Percentiles rank a stretch among this genome's conserved stretches.
Evolutionary conservation across 2,113 vertebrate genomes (phyloP).

Genomic region (Eclectus roratus): DNA sequence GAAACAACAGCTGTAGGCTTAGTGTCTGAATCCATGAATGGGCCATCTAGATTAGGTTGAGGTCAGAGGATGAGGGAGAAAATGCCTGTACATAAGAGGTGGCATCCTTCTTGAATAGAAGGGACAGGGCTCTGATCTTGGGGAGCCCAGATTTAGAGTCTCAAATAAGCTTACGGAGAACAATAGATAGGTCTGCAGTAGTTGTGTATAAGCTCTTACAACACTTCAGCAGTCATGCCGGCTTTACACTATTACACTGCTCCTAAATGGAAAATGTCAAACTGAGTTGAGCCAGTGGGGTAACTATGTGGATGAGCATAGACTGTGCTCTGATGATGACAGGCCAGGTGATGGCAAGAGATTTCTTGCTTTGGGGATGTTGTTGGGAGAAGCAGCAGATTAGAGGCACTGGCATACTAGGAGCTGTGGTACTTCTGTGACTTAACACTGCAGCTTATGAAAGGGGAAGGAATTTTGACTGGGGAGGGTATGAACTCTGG

Average conservation of each 20-base stretch:
- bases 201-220: neutral
- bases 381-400: neutral
- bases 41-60: neutral
- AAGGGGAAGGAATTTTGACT: neutral
- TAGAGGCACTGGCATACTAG: neutral
- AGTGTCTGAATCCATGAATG: neutral
- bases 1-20: neutral
- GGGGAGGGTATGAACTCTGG: neutral
- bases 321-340: neutral
- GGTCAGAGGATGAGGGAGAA: neutral
- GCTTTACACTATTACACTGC: neutral
- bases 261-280: neutral
- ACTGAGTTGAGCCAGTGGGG: neutral
- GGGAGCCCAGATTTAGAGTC: neutral
- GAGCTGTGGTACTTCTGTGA: neutral
- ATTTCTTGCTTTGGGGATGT: neutral
- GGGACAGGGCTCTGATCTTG: accelerated
- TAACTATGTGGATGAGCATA: neutral
- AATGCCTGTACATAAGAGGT: neutral
- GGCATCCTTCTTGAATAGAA: neutral
- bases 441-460: neutral
- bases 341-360: neutral
- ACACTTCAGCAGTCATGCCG: neutral
- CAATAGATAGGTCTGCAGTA: neutral
- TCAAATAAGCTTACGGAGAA: neutral